Conservation (phyloP, 2,888 invertebrate species). For the Nasonovia ribisnigri region DNA sequence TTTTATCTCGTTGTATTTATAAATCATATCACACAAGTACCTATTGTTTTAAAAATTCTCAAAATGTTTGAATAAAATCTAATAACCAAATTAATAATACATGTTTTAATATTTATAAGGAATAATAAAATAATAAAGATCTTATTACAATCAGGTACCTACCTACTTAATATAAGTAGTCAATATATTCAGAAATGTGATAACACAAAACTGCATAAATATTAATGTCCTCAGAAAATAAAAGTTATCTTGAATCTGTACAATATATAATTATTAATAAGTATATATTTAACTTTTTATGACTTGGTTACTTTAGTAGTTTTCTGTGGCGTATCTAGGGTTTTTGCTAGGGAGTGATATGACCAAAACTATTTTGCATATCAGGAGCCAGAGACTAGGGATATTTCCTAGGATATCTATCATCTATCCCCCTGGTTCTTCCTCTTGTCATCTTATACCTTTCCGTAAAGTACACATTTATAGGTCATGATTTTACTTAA, state of each 20-base stretch:
- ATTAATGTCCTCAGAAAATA: background rate
- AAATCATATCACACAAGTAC: background rate
- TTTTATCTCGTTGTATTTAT: constrained; percentile 21
- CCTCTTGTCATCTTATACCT: too few relatives aligned
- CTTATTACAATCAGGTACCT: background rate
- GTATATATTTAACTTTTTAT: background rate
- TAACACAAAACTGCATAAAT: background rate
- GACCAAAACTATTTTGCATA: too few relatives aligned
- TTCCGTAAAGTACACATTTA: too few relatives aligned
- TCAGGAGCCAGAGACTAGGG: too few relatives aligned
- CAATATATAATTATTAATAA: background rate
- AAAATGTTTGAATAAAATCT: background rate
- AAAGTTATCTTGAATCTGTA: background rate
- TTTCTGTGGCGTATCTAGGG: too few relatives aligned
- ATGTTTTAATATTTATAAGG: background rate
- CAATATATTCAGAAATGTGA: background rate
- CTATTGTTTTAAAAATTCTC: background rate
- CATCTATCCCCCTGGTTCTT: too few relatives aligned
- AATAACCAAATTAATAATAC: background rate
- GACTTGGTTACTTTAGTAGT: too few relatives aligned
- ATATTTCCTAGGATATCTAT: too few relatives aligned
- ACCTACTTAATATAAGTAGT: background rate
- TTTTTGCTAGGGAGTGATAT: too few relatives aligned
- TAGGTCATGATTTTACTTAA: too few relatives aligned
- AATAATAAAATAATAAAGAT: background rate